Conservation (phyloP, 2,888 invertebrate genomes). For the Itoplectis maculator region DNA sequence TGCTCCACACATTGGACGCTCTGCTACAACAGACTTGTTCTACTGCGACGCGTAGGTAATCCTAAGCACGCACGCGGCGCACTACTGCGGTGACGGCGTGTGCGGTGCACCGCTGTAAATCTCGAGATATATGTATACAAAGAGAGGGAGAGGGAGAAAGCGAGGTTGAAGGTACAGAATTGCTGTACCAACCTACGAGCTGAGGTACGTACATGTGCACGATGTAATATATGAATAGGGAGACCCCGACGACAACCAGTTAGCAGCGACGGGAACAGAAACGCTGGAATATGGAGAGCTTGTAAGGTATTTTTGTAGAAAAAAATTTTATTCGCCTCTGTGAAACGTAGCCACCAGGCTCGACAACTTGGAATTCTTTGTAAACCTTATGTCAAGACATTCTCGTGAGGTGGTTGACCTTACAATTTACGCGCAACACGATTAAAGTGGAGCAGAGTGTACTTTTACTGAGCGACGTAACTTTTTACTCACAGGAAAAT, state of each 20-base stretch:
- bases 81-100: constrained; percentile 57
- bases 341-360: neutral
- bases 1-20: constrained; percentile 27
- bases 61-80: constrained; percentile 63
- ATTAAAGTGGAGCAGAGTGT: neutral
- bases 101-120: constrained; percentile 66
- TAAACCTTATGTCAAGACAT: constrained; percentile 13
- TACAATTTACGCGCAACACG: neutral
- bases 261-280: constrained; percentile 41
- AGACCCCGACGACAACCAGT: constrained; percentile 42
- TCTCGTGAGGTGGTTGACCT: constrained; percentile 36
- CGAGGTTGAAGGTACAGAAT: constrained; percentile 23
- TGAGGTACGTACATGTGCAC: neutral
- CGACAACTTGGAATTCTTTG: constrained; percentile 33
- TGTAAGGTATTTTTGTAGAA: constrained; percentile 49
- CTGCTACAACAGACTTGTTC: constrained; percentile 45
- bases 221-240: constrained; percentile 50
- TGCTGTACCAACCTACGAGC: constrained; percentile 15
- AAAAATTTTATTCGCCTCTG: constrained; percentile 44
- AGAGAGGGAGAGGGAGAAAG: constrained; percentile 6
- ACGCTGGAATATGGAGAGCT: neutral
- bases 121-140: constrained; percentile 58
- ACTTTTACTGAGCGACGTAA: neutral
- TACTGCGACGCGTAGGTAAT: constrained; percentile 59
- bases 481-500: neutral